phyloP scores from a whole-genome alignment of 2,888 invertebrate species.

The Drosophila borborema region DNA sequence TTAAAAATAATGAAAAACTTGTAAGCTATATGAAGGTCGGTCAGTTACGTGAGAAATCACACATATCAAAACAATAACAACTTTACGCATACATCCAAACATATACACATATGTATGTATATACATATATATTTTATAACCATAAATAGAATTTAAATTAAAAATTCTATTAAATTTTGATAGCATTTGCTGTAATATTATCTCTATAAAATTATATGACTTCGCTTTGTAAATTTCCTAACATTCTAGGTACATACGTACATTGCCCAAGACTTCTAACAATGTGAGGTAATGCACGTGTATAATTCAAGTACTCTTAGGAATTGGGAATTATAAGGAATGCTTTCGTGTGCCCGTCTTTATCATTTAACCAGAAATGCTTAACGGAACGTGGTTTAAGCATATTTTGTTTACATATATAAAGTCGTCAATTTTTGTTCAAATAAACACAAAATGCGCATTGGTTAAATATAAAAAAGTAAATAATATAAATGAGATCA shows the following conservation, averaged over 20 bases:
- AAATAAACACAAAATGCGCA: conserved; percentile 32
- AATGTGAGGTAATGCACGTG: conserved; percentile 16
- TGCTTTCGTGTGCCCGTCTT: not conserved
- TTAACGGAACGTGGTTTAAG: conserved; percentile 18
- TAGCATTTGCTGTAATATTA: not conserved
- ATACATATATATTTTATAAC: not conserved
- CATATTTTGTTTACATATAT: not conserved
- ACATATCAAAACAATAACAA: not conserved
- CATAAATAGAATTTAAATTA: not conserved
- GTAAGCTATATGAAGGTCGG: conserved; percentile 1
- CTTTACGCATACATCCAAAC: not conserved
- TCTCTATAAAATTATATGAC: not conserved
- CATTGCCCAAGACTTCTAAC: not conserved
- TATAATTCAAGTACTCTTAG: conserved; percentile 10
- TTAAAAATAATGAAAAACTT: not conserved
- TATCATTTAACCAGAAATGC: conserved; percentile 20
- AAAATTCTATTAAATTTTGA: not conserved
- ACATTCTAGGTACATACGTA: not conserved
- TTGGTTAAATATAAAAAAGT: not conserved
- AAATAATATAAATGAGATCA: conserved; percentile 5
- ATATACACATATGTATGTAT: not conserved
- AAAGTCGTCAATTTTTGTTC: conserved; percentile 18
- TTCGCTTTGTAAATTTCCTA: not conserved
- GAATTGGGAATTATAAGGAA: not conserved
- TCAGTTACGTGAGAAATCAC: conserved; percentile 2